These are phyloP conservation scores for Stictocephala bisonia DNA, from an alignment of 2,888 invertebrate species.

Conservation along the genomic window DNA sequence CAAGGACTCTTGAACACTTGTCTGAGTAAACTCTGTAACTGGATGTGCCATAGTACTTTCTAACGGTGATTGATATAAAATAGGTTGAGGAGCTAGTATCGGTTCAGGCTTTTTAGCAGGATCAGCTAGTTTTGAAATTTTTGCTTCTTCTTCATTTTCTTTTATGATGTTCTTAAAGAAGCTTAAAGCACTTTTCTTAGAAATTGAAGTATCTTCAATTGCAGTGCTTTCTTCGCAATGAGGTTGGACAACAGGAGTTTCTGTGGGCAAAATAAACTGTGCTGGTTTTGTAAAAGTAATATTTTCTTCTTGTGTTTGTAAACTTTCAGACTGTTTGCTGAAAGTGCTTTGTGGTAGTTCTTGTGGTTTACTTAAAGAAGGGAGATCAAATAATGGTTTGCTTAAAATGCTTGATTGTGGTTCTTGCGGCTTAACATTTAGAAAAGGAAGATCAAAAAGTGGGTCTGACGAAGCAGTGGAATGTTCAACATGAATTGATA, in stretches of 20 bases:
- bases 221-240: background rate
- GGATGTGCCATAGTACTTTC: constrained; percentile 7
- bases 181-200: constrained; percentile 73
- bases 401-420: constrained; percentile 12
- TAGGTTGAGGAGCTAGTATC: background rate
- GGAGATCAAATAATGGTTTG: constrained; percentile 2
- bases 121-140: constrained; percentile 45
- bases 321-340: constrained; percentile 19
- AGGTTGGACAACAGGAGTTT: background rate
- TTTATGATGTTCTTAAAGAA: constrained; percentile 75
- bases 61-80: background rate
- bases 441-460: background rate
- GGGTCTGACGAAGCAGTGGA: constrained; percentile 20
- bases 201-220: constrained; percentile 65
- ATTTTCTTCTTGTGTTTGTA: constrained; percentile 15
- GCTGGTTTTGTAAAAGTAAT: background rate
- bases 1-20: constrained; percentile 25
- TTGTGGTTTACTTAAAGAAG: background rate
- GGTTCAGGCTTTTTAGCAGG: constrained; percentile 39
- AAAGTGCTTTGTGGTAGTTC: background rate
- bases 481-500: constrained; percentile 52
- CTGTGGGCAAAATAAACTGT: background rate
- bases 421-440: background rate
- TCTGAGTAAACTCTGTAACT: background rate
- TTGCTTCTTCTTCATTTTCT: constrained; percentile 63